Conservation (phyloP, 2,888 invertebrate species). For the Scaptomyza caliginosa region DNA sequence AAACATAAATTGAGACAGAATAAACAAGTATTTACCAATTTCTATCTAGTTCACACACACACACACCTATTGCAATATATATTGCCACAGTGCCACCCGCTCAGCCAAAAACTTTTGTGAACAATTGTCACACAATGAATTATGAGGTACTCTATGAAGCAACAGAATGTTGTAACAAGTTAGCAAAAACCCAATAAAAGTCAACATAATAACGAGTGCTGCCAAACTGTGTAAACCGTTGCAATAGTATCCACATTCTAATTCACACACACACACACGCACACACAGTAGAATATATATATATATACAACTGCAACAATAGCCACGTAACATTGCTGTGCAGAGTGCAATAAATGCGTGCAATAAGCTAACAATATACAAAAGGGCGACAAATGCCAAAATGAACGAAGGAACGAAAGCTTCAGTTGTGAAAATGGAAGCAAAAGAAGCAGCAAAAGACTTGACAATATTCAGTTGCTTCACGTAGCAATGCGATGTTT, state of each 20-base stretch:
- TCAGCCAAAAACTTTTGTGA: constrained; percentile 1
- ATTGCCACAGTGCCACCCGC: background rate
- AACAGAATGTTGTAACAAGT: constrained; percentile 39
- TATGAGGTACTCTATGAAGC: constrained; percentile 41
- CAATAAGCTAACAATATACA: constrained; percentile 73
- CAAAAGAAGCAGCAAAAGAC: constrained; percentile 9
- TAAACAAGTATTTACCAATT: constrained; percentile 13
- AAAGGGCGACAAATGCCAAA: constrained; percentile 75
- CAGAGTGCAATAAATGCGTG: constrained; percentile 62
- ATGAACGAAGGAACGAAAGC: constrained; percentile 16
- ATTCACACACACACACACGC: constrained; percentile 31
- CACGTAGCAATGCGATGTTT: constrained; percentile 19
- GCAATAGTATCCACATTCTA: constrained; percentile 54
- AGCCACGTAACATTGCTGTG: constrained; percentile 22
- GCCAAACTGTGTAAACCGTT: constrained; percentile 40
- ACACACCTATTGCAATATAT: constrained; percentile 2
- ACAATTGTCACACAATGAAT: constrained; percentile 58
- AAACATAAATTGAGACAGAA: constrained; percentile 5
- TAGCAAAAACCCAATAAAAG: constrained; percentile 61
- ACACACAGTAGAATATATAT: constrained; percentile 6
- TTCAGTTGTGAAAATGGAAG: too few species aligned
- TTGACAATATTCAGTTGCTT: constrained; percentile 12
- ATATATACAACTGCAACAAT: constrained; percentile 4
- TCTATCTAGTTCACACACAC: background rate
- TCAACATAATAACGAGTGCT: constrained; percentile 55